Conservation (phyloP, 2,888 invertebrate genomes). For the Ormia ochracea region DNA sequence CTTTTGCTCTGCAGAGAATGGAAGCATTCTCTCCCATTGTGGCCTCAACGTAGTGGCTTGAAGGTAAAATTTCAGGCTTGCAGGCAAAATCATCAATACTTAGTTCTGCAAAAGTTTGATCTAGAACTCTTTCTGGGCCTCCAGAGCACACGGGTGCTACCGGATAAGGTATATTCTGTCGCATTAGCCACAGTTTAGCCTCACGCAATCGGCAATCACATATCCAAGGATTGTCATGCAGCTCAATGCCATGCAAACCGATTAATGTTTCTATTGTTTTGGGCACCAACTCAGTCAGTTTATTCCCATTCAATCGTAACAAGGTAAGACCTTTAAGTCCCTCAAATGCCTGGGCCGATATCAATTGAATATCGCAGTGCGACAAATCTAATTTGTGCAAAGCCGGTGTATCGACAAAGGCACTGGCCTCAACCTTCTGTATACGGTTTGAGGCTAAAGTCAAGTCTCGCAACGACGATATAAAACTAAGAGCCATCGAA, state of each 20-base stretch:
- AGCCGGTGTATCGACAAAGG: conserved; percentile 85
- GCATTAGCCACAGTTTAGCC: conserved; percentile 88
- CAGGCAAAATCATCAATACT: conserved; percentile 91
- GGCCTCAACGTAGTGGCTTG: conserved; percentile 86
- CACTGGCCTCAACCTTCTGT: conserved; percentile 85
- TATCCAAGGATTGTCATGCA: conserved; percentile 92
- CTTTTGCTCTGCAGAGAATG: conserved; percentile 87
- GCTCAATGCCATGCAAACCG: conserved; percentile 86
- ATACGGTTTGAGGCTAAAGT: conserved; percentile 89
- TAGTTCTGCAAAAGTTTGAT: conserved; percentile 86
- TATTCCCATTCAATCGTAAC: conserved; percentile 89
- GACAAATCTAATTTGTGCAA: conserved; percentile 90
- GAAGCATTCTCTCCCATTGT: conserved; percentile 91
- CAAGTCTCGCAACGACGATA: conserved; percentile 88
- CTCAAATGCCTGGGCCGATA: conserved; percentile 87
- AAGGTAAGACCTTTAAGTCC: conserved; percentile 86
- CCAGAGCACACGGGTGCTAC: conserved; percentile 87
- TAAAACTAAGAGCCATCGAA: conserved; percentile 86
- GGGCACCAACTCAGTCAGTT: conserved; percentile 84
- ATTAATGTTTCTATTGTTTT: conserved; percentile 85
- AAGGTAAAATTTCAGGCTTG: conserved; percentile 86
- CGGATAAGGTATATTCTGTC: conserved; percentile 86
- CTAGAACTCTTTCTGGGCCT: conserved; percentile 83
- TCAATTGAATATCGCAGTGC: conserved; percentile 86
- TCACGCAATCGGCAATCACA: conserved; percentile 91